Percentiles rank a stretch among this genome's conserved stretches.
These are phyloP conservation scores for Plectropomus leopardus DNA, from an alignment of 2,113 vertebrate species.

Conservation along the genomic window DNA sequence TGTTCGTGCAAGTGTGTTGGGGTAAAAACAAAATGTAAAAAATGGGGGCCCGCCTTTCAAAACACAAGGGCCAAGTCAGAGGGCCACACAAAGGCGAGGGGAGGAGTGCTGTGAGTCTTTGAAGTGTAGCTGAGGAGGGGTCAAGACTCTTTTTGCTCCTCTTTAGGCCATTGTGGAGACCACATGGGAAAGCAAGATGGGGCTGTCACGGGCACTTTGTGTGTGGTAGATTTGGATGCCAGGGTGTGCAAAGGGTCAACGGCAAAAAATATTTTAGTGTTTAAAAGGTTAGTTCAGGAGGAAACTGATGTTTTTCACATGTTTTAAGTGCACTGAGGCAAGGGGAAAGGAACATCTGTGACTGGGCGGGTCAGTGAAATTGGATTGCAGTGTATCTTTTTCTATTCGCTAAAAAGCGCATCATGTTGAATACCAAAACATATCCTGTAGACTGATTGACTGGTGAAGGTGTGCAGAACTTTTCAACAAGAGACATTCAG, in stretches of 20 bases:
- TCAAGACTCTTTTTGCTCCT: conserved; percentile 69
- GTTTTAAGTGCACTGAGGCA: conserved; percentile 25
- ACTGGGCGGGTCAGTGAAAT: conserved; percentile 45
- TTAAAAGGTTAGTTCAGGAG: conserved; percentile 40
- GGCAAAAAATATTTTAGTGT: conserved; percentile 55
- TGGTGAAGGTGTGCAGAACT: not conserved
- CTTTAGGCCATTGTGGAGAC: conserved; percentile 67
- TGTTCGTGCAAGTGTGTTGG: conserved; percentile 29
- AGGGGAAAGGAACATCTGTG: conserved; percentile 47
- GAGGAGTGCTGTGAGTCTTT: conserved; percentile 73
- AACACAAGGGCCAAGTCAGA: conserved; percentile 71
- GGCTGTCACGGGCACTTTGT: conserved; percentile 75
- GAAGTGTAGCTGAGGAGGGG: conserved; percentile 73
- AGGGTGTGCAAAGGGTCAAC: conserved; percentile 49
- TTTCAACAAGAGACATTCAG: not conserved
- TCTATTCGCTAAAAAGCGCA: conserved; percentile 36
- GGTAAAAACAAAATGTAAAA: conserved; percentile 61
- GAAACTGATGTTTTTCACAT: conserved; percentile 25
- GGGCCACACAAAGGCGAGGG: conserved; percentile 70
- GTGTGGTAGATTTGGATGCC: conserved; percentile 62
- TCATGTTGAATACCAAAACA: conserved; percentile 51
- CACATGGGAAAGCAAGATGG: conserved; percentile 77
- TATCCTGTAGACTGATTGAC: not conserved
- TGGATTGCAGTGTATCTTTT: conserved; percentile 55
- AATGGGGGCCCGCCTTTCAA: conserved; percentile 59